A percentile compares a stretch with the other conserved stretches of the same genome.
Evolutionary conservation across 2,888 invertebrate genomes (phyloP).

Genomic region (Adela reaumurella): DNA sequence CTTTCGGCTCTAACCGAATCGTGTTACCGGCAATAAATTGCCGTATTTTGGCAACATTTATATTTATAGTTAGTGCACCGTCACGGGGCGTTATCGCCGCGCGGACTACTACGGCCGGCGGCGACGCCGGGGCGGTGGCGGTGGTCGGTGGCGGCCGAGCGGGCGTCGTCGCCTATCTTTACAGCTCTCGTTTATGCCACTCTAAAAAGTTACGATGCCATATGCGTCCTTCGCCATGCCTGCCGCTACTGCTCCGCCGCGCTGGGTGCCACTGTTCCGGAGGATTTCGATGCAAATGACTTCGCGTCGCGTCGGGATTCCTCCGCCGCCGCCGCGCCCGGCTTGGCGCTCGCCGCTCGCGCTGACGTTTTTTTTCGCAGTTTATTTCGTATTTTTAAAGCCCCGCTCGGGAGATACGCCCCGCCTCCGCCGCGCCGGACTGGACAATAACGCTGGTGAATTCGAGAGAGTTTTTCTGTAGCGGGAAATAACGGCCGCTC

Average conservation of each 20-base stretch:
- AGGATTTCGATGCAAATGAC: not conserved
- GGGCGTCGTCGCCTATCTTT: slow-evolving; percentile 14
- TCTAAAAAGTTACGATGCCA: slow-evolving; percentile 17
- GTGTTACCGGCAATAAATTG: slow-evolving; percentile 4
- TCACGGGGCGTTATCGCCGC: too few relatives aligned
- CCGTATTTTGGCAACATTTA: slow-evolving; percentile 4
- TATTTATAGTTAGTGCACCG: not conserved
- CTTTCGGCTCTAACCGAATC: too few relatives aligned
- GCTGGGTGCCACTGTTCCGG: not conserved
- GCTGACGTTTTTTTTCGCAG: not conserved
- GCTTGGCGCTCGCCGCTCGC: not conserved
- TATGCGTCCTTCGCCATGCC: slow-evolving; percentile 6
- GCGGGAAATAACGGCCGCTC: not conserved
- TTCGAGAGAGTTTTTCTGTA: not conserved
- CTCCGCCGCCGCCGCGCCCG: not conserved
- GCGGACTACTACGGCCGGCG: not conserved
- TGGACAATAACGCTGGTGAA: not conserved
- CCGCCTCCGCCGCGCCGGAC: not conserved
- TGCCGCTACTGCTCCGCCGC: too few relatives aligned
- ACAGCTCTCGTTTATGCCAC: slow-evolving; percentile 13
- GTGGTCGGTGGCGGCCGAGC: not conserved
- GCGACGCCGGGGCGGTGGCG: not conserved
- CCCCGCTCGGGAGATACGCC: not conserved
- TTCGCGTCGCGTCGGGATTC: not conserved
- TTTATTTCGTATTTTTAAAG: not conserved